Evolutionary conservation across 1,140 invertebrate genomes (phyloP), one percentile per base, ranked within the genome.

Genomic region (Calephelis nemesis): DNA sequence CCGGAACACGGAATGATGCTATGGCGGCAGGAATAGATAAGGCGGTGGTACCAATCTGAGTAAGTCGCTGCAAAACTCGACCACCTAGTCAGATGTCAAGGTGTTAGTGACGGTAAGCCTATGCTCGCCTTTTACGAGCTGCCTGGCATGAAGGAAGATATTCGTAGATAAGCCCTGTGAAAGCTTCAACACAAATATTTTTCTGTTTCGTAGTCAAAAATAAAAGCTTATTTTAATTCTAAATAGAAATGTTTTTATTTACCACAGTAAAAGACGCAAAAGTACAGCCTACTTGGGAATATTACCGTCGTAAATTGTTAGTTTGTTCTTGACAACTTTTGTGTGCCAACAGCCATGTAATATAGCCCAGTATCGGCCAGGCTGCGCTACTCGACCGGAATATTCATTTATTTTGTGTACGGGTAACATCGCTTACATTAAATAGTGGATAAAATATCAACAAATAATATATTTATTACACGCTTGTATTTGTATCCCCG

Each of bases 301-400:
- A 67, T 67, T 60, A 47, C 54, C 58, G 65, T 67, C 65, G 65
- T 67, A 67, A 67, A 67, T 67, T 67, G 65, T 67, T 67, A 67
- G 65, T 67, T 67, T 67, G 65, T 67, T 66, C 65, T 66, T 66
- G 65, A 66, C 65, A 66, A 66, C 30, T 66, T 66, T 58, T 66
- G 65, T 66, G 50, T 66, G 65, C 65, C 65, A 66, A 66, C 50
- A 66, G 50, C 50, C 65, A 45, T 66, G 65, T 66, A 66, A 66
- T 58, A 66, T 58, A 45, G 65, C 50, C 64, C 19, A 15, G 49
- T 52, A 58, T 66, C 52, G 49, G 65, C 65, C 52, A 66, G 50
- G 52, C 52, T 52, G 52, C 65, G 49, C 49, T 40, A 45, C 52
- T 58, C 40, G 11, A 30, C 9, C 12, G 19, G 19, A 58, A 58